Percentiles rank a stretch among this genome's conserved stretches.
Evolutionary conservation across 1,140 invertebrate genomes (phyloP).

Genomic region (Zelostemma sp.): DNA sequence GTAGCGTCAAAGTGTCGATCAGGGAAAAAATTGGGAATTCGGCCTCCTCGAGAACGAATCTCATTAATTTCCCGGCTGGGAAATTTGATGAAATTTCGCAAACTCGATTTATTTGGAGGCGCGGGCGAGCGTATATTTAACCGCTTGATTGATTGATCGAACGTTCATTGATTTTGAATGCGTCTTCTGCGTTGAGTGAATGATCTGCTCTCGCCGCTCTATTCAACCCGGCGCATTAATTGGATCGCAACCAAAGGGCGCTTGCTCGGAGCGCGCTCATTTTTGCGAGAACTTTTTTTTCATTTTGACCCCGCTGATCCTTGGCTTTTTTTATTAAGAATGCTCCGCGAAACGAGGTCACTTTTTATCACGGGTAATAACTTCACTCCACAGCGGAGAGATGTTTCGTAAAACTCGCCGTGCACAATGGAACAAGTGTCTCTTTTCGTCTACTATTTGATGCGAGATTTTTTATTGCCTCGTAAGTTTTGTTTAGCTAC

Average conservation of each 20-base stretch:
- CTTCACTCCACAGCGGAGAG: neutral
- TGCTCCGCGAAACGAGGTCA: neutral
- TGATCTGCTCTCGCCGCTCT: neutral
- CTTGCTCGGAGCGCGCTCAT: too few species aligned
- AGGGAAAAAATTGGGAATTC: constrained; percentile 13
- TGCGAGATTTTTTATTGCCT: neutral
- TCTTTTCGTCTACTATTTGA: neutral
- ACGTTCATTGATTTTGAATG: constrained; percentile 1
- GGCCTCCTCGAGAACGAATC: neutral
- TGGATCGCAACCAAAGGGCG: too few species aligned
- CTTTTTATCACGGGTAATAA: neutral
- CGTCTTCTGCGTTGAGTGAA: constrained; percentile 1
- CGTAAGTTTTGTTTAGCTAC: too few species aligned
- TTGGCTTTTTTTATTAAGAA: neutral
- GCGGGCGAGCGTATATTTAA: too few species aligned
- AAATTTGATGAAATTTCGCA: neutral
- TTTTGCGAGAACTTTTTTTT: neutral
- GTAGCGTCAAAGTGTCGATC: constrained; percentile 42
- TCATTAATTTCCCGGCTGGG: neutral
- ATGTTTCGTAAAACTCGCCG: neutral
- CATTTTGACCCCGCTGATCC: neutral
- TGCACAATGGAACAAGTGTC: neutral
- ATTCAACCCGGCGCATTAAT: too few species aligned
- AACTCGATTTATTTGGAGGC: too few species aligned
- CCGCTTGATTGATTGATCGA: neutral